Conservation (phyloP, 2,113 vertebrate species). For the Xiphias gladius region DNA sequence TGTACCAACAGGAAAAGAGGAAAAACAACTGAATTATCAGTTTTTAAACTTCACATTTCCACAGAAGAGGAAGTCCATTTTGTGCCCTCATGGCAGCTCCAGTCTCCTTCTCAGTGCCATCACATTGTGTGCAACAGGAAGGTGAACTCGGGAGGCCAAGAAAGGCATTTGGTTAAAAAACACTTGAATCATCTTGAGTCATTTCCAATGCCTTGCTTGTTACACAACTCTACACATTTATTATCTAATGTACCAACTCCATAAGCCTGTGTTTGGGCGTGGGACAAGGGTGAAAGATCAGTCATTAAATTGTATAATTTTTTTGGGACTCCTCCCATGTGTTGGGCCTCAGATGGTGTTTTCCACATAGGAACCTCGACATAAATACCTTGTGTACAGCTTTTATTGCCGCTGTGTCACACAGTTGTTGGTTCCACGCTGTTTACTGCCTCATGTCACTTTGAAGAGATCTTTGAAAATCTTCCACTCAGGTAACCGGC, state of each 20-base stretch:
- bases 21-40: neutral
- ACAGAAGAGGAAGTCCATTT: neutral
- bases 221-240: neutral
- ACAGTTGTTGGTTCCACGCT: neutral
- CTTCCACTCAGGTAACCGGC: neutral
- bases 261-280: neutral
- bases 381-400: neutral
- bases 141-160: neutral
- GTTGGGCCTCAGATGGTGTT: neutral
- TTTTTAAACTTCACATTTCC: neutral
- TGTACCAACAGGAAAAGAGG: neutral
- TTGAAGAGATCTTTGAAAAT: neutral
- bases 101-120: neutral
- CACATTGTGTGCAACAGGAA: neutral
- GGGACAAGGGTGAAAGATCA: slow-evolving; percentile 9
- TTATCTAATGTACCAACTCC: neutral
- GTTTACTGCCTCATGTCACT: neutral
- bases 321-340: neutral
- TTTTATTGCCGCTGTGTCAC: neutral
- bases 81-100: neutral
- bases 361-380: neutral
- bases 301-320: neutral
- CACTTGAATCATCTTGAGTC: neutral
- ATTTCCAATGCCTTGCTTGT: neutral
- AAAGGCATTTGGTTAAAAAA: slow-evolving; percentile 1